phyloP scores from a whole-genome alignment of 1,140 invertebrate species.

The Agrilus planipennis region DNA sequence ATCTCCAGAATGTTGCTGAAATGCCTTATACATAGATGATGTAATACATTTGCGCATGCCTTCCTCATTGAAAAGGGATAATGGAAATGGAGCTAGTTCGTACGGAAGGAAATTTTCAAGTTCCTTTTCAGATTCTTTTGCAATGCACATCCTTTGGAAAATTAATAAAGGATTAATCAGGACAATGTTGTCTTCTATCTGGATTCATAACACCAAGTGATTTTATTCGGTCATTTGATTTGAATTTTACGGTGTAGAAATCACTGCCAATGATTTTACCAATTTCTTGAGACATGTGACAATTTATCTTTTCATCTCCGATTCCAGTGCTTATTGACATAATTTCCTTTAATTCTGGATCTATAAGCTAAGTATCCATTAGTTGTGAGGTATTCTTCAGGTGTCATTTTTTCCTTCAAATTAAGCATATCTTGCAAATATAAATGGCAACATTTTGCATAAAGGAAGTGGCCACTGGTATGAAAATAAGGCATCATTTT shows the following conservation, averaged over 20 bases:
- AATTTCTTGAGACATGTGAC: slow-evolving; percentile 7
- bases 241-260: slow-evolving; percentile 2
- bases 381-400: not conserved
- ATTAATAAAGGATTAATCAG: not conserved
- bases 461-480: slow-evolving; percentile 26
- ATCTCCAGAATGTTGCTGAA: no score
- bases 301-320: not conserved
- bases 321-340: not conserved
- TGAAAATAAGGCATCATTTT: slow-evolving; percentile 34
- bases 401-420: not conserved
- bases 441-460: slow-evolving; percentile 25
- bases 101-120: slow-evolving; percentile 29
- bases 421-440: slow-evolving; percentile 18
- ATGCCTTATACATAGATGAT: slow-evolving; percentile 1
- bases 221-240: not conserved
- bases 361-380: slow-evolving; percentile 12
- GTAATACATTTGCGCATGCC: slow-evolving; percentile 29
- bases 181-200: not conserved
- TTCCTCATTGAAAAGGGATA: slow-evolving; percentile 25
- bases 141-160: slow-evolving; percentile 23
- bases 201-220: not conserved
- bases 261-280: slow-evolving; percentile 4
- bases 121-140: slow-evolving; percentile 17
- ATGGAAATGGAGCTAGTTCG: slow-evolving; percentile 28
- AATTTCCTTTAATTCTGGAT: not conserved